Base-by-base conservation (phyloP, 2,113 vertebrate species). In the Calidris pugnax region DNA sequence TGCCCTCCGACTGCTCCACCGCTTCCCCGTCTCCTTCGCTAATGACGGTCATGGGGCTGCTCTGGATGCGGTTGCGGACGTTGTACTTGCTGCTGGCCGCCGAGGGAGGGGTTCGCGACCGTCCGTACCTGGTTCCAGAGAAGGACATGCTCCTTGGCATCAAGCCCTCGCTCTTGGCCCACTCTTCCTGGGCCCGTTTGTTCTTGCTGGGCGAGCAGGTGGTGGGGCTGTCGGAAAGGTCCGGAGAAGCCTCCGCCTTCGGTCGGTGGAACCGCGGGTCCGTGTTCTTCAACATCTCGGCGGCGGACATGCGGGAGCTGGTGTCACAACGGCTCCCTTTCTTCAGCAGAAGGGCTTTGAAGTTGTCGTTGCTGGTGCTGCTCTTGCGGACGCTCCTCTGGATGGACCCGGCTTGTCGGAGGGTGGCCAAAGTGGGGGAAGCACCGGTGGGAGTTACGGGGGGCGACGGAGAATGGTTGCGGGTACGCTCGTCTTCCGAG, bases 1-100 rank as follows among this genome's bases (percentile, higher is more conserved):
- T 97, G 79, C 82, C 95, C 33, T 98, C 98, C 2, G 92, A 87
- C 9, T 97, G 97, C 82, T 99, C 99, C 1, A 94, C 64, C 74
- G 96, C 89, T 69, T 99, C 99, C 23, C 99, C 99, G 26, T 99
- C 99, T 2, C 99, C 99, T 94, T 99, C 99, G 4, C 99, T 99
- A 96, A 99, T 99, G 72, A 99, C 99, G 0, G 99, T 99, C 99
- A 99, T 99, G 39, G 99, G 99, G 97, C 99, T 99, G 98, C 99
- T 99, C 95, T 99, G 99, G 97, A 99, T 98, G 33, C 99, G 98
- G 97, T 98, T 98, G 73, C 99, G 98, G 32, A 99, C 90, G 33
- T 98, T 99, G 96, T 99, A 99, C 91, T 99, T 98, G 98, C 99
- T 99, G 98, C 99, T 99, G 97, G 99, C 99, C 3, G 99, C 99